Evolutionary conservation across 1,140 invertebrate species (phyloP).

Genomic region (Sycobia sp.): DNA sequence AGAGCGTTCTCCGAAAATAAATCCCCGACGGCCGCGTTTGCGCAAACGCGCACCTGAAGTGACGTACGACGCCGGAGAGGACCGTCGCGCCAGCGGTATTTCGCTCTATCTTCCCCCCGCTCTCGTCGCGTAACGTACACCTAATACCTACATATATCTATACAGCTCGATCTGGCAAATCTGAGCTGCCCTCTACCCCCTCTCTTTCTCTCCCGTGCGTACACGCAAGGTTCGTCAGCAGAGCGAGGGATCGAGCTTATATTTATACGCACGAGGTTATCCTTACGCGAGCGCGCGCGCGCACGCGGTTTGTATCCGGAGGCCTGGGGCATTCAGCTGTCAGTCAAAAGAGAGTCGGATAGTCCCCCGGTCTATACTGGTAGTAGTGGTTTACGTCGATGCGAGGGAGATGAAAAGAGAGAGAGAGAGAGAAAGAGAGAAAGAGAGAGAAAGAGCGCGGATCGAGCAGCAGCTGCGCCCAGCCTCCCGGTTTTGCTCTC

Average conservation of each 20-base stretch:
- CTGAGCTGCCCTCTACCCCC: not conserved
- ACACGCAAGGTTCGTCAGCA: not conserved
- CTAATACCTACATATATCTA: too few species aligned
- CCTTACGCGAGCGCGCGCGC: too few species aligned
- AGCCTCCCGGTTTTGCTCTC: constrained; percentile 11
- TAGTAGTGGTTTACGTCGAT: constrained; percentile 3
- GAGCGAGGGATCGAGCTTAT: constrained; percentile 4
- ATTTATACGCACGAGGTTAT: constrained; percentile 2
- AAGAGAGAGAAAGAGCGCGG: constrained; percentile 8
- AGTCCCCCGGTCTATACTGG: constrained; percentile 32
- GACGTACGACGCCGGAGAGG: not conserved
- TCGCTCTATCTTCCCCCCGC: too few species aligned
- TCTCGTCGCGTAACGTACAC: too few species aligned
- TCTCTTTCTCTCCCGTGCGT: not conserved
- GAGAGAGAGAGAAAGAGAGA: constrained; percentile 17
- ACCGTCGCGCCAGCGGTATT: not conserved
- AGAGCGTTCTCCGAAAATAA: too few species aligned
- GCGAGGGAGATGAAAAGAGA: not conserved
- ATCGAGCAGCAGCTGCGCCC: constrained; percentile 19
- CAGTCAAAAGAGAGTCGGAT: constrained; percentile 41
- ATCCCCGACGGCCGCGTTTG: constrained; percentile 24
- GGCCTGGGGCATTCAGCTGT: constrained; percentile 42
- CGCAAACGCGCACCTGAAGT: constrained; percentile 7
- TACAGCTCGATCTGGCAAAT: constrained; percentile 16
- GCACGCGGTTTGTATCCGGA: constrained; percentile 3